Percentiles rank a stretch among this genome's conserved stretches.
phyloP scores from a whole-genome alignment of 2,797 vertebrate species.

The Phoxinus dragarum region DNA sequence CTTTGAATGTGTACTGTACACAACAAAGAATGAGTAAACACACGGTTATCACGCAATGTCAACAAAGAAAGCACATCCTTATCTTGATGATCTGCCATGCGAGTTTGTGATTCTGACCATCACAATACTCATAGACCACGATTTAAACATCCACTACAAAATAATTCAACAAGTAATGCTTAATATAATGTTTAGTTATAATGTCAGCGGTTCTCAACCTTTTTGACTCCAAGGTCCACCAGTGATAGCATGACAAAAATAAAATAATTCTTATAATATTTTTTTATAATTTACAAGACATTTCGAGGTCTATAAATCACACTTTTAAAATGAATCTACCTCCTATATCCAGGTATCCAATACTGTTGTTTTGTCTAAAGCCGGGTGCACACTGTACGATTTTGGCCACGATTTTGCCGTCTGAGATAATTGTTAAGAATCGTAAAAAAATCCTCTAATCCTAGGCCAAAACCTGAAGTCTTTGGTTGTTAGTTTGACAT shows the following conservation, averaged over 20 bases:
- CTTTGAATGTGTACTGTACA: conserved; percentile 63
- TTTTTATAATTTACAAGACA: background rate
- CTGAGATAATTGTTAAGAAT: background rate
- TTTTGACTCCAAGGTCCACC: background rate
- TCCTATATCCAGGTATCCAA: too few relatives aligned
- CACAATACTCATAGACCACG: background rate
- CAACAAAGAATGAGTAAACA: conserved; percentile 67
- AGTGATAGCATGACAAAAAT: background rate
- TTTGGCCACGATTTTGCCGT: background rate
- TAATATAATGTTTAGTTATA: background rate
- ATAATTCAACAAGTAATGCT: background rate
- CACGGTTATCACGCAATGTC: conserved; percentile 30
- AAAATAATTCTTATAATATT: background rate
- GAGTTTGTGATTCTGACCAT: background rate
- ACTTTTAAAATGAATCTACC: background rate
- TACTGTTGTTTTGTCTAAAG: background rate
- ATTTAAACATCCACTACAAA: background rate
- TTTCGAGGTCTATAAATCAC: background rate
- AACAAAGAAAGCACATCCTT: conserved; percentile 8
- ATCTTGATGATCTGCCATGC: background rate
- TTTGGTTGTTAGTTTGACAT: background rate
- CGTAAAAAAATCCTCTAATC: background rate
- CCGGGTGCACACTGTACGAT: background rate
- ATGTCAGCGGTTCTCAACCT: background rate
- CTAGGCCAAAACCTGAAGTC: background rate